Percentiles rank a stretch among this genome's conserved stretches.
Evolutionary conservation across 2,888 invertebrate species (phyloP).

Genomic region (Norana najaformis): DNA sequence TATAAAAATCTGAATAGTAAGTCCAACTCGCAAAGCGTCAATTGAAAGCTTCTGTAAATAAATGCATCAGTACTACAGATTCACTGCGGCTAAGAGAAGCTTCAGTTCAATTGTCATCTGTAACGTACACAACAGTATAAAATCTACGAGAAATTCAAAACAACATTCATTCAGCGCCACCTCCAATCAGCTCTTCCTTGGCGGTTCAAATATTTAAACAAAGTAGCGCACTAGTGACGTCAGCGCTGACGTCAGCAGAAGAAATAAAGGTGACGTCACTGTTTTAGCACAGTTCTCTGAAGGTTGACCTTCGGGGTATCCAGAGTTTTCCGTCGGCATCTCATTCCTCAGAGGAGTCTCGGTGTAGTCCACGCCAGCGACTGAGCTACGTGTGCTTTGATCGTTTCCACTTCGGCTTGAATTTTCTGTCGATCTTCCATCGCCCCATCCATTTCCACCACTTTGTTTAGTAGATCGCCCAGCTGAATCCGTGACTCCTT

Average conservation of each 20-base stretch:
- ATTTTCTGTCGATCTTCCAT: neutral
- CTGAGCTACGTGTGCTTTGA: neutral
- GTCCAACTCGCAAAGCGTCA: neutral
- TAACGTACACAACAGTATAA: neutral
- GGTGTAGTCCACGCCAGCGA: neutral
- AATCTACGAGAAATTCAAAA: neutral
- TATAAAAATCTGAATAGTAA: neutral
- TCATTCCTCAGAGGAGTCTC: neutral
- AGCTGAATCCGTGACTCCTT: neutral
- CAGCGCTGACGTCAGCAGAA: neutral
- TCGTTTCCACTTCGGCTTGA: neutral
- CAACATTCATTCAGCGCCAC: neutral
- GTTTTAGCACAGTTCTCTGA: neutral
- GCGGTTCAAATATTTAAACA: neutral
- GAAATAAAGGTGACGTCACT: neutral
- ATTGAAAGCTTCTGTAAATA: neutral
- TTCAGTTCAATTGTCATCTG: neutral
- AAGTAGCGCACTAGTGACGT: neutral
- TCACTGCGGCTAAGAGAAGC: neutral
- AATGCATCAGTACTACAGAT: neutral
- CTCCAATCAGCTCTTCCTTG: neutral
- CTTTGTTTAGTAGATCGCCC: neutral
- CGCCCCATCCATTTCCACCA: neutral
- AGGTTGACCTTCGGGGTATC: no score
- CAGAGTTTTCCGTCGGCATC: no score